phyloP scores from a whole-genome alignment of 2,888 invertebrate genomes.

The Aspidapion aeneum region DNA sequence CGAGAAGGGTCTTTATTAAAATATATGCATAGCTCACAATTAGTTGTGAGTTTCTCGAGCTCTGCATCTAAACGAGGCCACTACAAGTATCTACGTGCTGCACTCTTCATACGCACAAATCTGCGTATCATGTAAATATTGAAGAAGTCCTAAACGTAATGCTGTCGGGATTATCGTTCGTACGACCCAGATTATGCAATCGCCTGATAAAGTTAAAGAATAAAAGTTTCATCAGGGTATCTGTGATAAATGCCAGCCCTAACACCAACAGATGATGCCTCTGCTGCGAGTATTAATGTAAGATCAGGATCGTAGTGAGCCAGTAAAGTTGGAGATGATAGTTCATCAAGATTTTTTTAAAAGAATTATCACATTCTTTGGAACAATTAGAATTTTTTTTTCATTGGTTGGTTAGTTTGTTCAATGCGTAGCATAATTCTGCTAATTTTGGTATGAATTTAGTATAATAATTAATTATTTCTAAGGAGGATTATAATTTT shows the following conservation, averaged over 20 bases:
- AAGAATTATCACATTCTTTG: not conserved
- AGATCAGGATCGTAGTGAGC: not conserved
- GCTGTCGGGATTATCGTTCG: too few species aligned
- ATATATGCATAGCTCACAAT: too few species aligned
- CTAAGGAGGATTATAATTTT: constrained; percentile 29
- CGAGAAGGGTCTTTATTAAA: too few species aligned
- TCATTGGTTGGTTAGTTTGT: not conserved
- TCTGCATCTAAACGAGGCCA: too few species aligned
- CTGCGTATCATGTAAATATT: too few species aligned
- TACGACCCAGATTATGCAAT: too few species aligned
- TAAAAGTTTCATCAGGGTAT: not conserved
- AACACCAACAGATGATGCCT: not conserved
- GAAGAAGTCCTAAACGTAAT: too few species aligned
- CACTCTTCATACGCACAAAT: too few species aligned
- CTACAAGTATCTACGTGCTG: too few species aligned
- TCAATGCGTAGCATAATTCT: not conserved
- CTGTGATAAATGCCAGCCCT: not conserved
- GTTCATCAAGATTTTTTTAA: not conserved
- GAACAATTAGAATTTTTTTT: not conserved
- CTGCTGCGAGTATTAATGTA: not conserved
- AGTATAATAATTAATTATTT: constrained; percentile 16
- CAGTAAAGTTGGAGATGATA: not conserved
- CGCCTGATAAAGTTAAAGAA: too few species aligned
- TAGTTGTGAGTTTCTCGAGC: too few species aligned
- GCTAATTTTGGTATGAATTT: not conserved